Percentiles rank a stretch among this genome's conserved stretches.
These are phyloP conservation scores for Melolontha melolontha DNA, from an alignment of 2,888 invertebrate species.

Conservation along the genomic window DNA sequence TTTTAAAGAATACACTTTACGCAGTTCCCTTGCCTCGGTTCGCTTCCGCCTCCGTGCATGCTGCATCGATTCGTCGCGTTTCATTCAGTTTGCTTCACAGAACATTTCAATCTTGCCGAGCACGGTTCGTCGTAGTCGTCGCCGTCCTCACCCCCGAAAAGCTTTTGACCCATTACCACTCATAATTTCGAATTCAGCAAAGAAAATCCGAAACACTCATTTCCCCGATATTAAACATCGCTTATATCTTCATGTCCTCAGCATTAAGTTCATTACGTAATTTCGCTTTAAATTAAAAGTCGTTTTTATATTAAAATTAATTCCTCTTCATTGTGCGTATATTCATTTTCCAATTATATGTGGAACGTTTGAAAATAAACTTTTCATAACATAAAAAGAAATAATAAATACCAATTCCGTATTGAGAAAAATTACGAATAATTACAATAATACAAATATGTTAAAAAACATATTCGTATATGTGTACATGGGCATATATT, in stretches of 20 bases:
- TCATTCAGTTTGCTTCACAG: constrained; percentile 56
- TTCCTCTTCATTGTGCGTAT: too few species aligned
- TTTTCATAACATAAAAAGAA: too few species aligned
- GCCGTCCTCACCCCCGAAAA: neutral
- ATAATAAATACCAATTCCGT: too few species aligned
- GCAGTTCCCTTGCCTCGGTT: constrained; percentile 48
- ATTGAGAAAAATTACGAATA: too few species aligned
- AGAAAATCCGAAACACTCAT: constrained; percentile 26
- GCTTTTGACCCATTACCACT: constrained; percentile 39
- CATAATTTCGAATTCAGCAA: constrained; percentile 29
- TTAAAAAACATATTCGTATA: too few species aligned
- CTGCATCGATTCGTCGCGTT: constrained; percentile 55
- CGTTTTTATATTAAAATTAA: too few species aligned
- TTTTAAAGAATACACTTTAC: constrained; percentile 55
- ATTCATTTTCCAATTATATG: too few species aligned
- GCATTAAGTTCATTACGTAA: too few species aligned
- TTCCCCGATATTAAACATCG: constrained; percentile 5
- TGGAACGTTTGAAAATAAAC: too few species aligned
- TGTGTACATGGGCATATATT: too few species aligned
- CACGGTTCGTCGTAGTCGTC: constrained; percentile 4
- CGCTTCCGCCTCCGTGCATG: constrained; percentile 55
- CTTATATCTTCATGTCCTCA: neutral
- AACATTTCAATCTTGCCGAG: constrained; percentile 56
- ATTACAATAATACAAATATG: too few species aligned
- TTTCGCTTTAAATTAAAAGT: too few species aligned